Conservation (phyloP, 2,888 invertebrate species). For the Pandemis cinnamomeana region DNA sequence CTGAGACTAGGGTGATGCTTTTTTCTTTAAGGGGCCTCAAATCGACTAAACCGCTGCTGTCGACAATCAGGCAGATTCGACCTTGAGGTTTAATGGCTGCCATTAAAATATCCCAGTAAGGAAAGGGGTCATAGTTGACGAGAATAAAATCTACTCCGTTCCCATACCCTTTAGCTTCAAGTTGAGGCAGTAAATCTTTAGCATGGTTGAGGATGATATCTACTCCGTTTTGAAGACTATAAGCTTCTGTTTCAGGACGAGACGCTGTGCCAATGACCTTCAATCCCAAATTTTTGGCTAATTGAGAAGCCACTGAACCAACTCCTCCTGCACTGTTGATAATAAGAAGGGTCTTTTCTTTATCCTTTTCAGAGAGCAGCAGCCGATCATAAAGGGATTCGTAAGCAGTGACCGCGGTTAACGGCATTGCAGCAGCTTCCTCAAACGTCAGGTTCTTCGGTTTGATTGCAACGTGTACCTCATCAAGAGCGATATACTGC, state of each 20-base stretch:
- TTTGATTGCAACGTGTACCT: slow-evolving; percentile 66
- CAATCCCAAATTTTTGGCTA: slow-evolving; percentile 69
- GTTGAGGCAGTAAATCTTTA: slow-evolving; percentile 63
- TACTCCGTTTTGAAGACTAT: slow-evolving; percentile 64
- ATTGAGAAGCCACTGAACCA: slow-evolving; percentile 72
- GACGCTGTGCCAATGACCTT: slow-evolving; percentile 77
- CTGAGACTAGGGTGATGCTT: slow-evolving; percentile 70
- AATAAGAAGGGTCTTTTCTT: slow-evolving; percentile 68
- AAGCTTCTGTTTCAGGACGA: slow-evolving; percentile 63
- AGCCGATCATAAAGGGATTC: slow-evolving; percentile 72
- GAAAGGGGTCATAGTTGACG: slow-evolving; percentile 74
- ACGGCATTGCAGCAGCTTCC: slow-evolving; percentile 76
- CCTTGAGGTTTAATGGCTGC: slow-evolving; percentile 73
- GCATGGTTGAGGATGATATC: slow-evolving; percentile 70
- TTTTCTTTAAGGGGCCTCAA: slow-evolving; percentile 69
- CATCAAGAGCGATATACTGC: slow-evolving; percentile 68
- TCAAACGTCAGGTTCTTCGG: slow-evolving; percentile 71
- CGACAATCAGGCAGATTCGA: slow-evolving; percentile 72
- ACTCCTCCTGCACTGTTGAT: slow-evolving; percentile 78
- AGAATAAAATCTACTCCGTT: slow-evolving; percentile 72
- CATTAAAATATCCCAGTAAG: slow-evolving; percentile 74
- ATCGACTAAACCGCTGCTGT: slow-evolving; percentile 69
- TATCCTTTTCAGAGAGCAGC: slow-evolving; percentile 67
- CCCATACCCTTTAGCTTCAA: slow-evolving; percentile 61
- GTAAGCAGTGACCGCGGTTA: slow-evolving; percentile 70